These are phyloP conservation scores for Alloscopus bannaensis DNA, from an alignment of 2,888 invertebrate genomes.

Conservation along the genomic window DNA sequence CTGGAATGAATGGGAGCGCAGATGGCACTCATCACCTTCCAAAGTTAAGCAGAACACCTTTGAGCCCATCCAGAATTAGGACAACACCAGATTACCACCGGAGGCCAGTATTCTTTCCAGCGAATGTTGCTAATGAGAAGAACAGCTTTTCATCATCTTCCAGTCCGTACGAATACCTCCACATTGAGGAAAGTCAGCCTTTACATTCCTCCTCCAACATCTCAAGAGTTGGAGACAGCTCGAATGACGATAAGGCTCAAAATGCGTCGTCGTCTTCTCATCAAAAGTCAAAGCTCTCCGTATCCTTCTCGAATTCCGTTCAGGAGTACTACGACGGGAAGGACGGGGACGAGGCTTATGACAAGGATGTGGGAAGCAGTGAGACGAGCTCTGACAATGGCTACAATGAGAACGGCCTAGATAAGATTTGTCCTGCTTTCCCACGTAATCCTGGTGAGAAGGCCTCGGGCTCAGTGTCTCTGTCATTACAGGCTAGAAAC, in stretches of 20 bases:
- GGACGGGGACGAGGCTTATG: constrained; percentile 52
- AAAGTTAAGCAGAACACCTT: constrained; percentile 40
- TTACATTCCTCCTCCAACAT: constrained; percentile 36
- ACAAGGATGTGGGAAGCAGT: constrained; percentile 28
- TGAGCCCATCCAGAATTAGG: constrained; percentile 56
- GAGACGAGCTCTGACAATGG: constrained; percentile 58
- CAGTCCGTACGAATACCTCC: constrained; percentile 23
- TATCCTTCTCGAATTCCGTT: constrained; percentile 72
- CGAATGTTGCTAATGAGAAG: constrained; percentile 72
- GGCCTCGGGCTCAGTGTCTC: neutral
- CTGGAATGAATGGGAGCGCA: neutral
- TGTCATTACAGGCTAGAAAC: constrained; percentile 37
- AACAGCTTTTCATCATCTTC: constrained; percentile 38
- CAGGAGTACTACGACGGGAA: constrained; percentile 68
- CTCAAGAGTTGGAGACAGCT: constrained; percentile 33
- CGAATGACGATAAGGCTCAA: constrained; percentile 51
- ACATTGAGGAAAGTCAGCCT: constrained; percentile 15
- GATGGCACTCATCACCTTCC: neutral
- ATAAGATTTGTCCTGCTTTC: constrained; percentile 45
- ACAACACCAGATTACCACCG: constrained; percentile 73
- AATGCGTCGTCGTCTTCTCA: constrained; percentile 38
- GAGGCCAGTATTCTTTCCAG: constrained; percentile 75
- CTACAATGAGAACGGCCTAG: constrained; percentile 48
- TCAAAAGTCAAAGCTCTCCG: constrained; percentile 71
- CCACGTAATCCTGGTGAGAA: neutral